Evolutionary conservation across 1,140 invertebrate species (phyloP).

Genomic region (Pteromalus puparum): DNA sequence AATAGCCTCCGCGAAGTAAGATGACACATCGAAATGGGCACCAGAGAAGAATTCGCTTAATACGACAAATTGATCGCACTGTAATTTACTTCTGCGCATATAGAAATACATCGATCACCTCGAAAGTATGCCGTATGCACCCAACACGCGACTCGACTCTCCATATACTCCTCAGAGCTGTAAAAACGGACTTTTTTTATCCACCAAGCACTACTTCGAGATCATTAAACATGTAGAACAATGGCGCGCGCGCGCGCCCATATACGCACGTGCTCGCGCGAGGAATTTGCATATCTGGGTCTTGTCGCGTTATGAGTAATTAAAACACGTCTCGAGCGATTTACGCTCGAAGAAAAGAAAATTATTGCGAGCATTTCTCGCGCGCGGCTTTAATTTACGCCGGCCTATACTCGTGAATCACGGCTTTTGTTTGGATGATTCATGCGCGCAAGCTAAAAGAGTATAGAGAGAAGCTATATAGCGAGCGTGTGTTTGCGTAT

Average conservation of each 20-base stretch:
- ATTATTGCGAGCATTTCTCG: background rate
- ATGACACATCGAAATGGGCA: too few relatives aligned
- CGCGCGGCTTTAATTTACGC: slow-evolving; percentile 31
- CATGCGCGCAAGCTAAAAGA: slow-evolving; percentile 1
- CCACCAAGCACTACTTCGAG: too few relatives aligned
- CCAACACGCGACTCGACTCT: background rate
- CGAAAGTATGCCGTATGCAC: background rate
- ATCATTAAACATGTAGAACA: slow-evolving; percentile 16
- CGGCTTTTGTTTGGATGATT: slow-evolving; percentile 43
- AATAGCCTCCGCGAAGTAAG: too few relatives aligned
- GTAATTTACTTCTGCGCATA: too few relatives aligned
- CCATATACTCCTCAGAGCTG: background rate
- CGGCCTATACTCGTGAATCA: slow-evolving; percentile 37
- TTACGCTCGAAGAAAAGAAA: slow-evolving; percentile 35
- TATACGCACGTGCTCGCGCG: too few relatives aligned
- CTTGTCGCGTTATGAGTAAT: slow-evolving; percentile 38
- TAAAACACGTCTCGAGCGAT: slow-evolving; percentile 17
- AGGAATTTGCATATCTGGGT: slow-evolving; percentile 52
- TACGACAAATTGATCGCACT: too few relatives aligned
- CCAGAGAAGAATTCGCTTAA: too few relatives aligned
- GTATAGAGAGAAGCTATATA: too few relatives aligned
- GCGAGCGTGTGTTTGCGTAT: background rate
- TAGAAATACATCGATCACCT: background rate
- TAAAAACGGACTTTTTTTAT: background rate
- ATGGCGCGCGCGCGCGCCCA: slow-evolving; percentile 16